Percentiles rank a stretch among this genome's conserved stretches.
Evolutionary conservation across 2,113 vertebrate genomes (phyloP).

Genomic region (Triplophysa tibetana): DNA sequence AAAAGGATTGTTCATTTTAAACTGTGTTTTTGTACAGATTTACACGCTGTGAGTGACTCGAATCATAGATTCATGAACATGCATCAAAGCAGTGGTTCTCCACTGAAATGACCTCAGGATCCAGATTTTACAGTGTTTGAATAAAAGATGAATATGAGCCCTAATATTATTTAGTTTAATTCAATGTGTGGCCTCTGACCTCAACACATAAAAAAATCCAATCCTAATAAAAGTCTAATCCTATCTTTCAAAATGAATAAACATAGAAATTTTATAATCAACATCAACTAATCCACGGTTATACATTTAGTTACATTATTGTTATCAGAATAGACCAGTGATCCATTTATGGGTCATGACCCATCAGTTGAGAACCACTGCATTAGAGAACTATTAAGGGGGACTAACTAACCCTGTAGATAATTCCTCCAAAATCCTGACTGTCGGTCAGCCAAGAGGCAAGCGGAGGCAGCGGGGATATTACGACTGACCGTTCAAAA

Average conservation of each 20-base stretch:
- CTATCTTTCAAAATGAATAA: too few species aligned
- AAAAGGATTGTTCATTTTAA: slow-evolving; percentile 60
- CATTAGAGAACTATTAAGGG: neutral
- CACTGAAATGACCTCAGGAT: neutral
- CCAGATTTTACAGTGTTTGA: too few species aligned
- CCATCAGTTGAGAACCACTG: slow-evolving; percentile 12
- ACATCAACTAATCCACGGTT: too few species aligned
- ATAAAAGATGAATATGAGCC: too few species aligned
- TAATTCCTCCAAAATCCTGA: slow-evolving; percentile 35
- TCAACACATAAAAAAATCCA: too few species aligned
- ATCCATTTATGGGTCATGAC: neutral
- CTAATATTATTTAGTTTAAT: too few species aligned
- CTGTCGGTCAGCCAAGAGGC: slow-evolving; percentile 42
- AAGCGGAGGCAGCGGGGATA: slow-evolving; percentile 54
- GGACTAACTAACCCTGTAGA: slow-evolving; percentile 22
- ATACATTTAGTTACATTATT: too few species aligned
- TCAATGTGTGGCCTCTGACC: too few species aligned
- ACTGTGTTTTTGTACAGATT: slow-evolving; percentile 87
- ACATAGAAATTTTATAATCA: too few species aligned
- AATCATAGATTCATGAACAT: slow-evolving; percentile 83
- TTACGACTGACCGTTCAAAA: slow-evolving; percentile 66
- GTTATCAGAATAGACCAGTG: neutral
- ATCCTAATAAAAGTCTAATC: too few species aligned
- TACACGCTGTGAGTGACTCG: slow-evolving; percentile 83
- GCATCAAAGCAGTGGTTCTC: slow-evolving; percentile 78